Percentiles rank a stretch among this genome's conserved stretches.
Evolutionary conservation across 2,797 vertebrate species (phyloP).

Genomic region (Sardinella longiceps): DNA sequence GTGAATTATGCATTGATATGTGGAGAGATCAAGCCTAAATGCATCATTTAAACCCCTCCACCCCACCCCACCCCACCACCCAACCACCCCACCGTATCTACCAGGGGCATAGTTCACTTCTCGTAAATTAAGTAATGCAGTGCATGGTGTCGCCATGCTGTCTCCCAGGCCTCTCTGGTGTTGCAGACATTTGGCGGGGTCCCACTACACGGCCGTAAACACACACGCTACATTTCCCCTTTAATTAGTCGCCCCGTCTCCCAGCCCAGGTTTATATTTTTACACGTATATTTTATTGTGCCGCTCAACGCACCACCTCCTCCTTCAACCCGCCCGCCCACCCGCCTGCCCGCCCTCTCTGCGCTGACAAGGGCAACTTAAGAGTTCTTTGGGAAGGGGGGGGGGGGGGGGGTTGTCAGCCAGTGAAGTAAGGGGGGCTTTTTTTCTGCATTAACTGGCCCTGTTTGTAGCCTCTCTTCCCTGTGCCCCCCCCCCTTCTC

Average conservation of each 20-base stretch:
- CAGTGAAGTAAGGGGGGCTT: background rate
- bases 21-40: background rate
- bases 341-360: constrained; percentile 29
- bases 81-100: background rate
- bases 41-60: background rate
- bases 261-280: constrained; percentile 60
- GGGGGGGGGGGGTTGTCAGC: background rate
- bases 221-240: constrained; percentile 64
- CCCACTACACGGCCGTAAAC: constrained; percentile 52
- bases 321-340: constrained; percentile 24
- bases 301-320: constrained; percentile 51
- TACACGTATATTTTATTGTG: constrained; percentile 68
- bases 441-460: constrained; percentile 65
- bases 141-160: background rate
- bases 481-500: constrained; percentile 53
- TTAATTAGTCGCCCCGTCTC: constrained; percentile 67
- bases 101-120: background rate
- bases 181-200: background rate
- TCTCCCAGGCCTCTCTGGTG: constrained; percentile 1
- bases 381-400: background rate
- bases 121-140: background rate
- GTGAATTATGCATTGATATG: background rate
- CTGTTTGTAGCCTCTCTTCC: constrained; percentile 56
- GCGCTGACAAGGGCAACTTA: background rate
- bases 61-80: too few species aligned